Evolutionary conservation across 1,140 invertebrate genomes (phyloP), one percentile per base, ranked within the genome.

Genomic region (Drosophila ficusphila): DNA sequence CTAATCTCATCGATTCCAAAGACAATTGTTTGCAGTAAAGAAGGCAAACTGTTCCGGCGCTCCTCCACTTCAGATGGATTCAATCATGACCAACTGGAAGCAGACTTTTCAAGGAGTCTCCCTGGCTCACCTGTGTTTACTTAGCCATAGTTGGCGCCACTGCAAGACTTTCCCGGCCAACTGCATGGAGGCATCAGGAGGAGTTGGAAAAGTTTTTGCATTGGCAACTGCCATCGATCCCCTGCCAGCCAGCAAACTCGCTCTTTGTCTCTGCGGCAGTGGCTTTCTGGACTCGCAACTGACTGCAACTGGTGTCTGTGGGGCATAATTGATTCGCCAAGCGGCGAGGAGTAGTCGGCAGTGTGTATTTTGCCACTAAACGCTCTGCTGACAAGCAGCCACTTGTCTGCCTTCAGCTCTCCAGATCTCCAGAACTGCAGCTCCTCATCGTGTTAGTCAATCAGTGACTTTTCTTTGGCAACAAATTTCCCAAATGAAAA

Each of bases 401-500:
- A 76, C 58, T 88, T 76, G 79, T 47, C 82, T 57, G 62, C 23
- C 62, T 19, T 29, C 64, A 54, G 79, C 69, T 56, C 73, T 65
- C 41, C 52, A 42, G 18, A 31, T 46, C 46, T 31, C 18, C 16
- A 42, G 18, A 31, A 27, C 46, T 31, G n/a, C 16, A 14, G 27
- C 49, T 60, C 39, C 64, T 56, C 65, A 62, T 69, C 73, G 68
- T 81, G 76, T 70, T 81, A 81, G 81, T 86, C 81, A 86, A 86
- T 86, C 81, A 86, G 82, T 86, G 76, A 81, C 72, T 86, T 86
- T 85, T 86, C 81, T 88, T 86, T 77, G 57, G 67, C 81, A 88
- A 76, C 81, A 86, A 86, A 86, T 86, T 88, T 70, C 70, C 73
- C 62, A 86, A 86, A 88, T 88, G 82, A 88, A 86, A 86, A 88